Conservation (phyloP, 2,113 vertebrate species). For the Hyla sarda region DNA sequence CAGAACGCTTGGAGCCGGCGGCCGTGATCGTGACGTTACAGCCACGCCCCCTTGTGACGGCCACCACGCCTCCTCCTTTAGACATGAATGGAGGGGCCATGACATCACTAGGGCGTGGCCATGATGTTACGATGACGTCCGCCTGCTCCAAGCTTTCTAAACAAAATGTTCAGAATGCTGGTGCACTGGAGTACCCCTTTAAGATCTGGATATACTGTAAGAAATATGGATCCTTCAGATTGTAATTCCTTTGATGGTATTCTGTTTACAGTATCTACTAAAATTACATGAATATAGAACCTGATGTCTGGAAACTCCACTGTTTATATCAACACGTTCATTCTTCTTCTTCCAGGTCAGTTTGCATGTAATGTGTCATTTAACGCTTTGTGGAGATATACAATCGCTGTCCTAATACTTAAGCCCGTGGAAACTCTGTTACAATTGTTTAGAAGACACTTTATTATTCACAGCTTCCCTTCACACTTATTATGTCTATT, state of each 20-base stretch:
- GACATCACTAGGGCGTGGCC: too few relatives aligned
- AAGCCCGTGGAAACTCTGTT: background rate
- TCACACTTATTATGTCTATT: background rate
- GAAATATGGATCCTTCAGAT: too few relatives aligned
- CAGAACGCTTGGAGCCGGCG: too few relatives aligned
- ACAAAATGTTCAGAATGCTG: too few relatives aligned
- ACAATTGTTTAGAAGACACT: slow-evolving; percentile 12
- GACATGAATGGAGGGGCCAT: too few relatives aligned
- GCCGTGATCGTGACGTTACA: too few relatives aligned
- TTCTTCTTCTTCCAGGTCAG: background rate
- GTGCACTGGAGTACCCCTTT: too few relatives aligned
- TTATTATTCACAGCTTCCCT: background rate
- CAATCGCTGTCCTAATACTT: background rate
- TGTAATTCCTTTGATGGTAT: background rate
- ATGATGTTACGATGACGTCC: too few relatives aligned
- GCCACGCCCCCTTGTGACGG: too few relatives aligned
- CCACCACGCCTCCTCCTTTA: too few relatives aligned
- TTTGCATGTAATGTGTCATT: background rate
- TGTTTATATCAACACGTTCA: background rate
- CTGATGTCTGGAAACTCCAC: background rate
- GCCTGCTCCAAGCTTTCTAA: too few relatives aligned
- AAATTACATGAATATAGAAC: background rate
- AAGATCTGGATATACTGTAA: too few relatives aligned
- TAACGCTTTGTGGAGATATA: background rate
- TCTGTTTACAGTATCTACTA: background rate